Base-by-base conservation (phyloP, 2,888 invertebrate species). In the Hymenopus coronatus region DNA sequence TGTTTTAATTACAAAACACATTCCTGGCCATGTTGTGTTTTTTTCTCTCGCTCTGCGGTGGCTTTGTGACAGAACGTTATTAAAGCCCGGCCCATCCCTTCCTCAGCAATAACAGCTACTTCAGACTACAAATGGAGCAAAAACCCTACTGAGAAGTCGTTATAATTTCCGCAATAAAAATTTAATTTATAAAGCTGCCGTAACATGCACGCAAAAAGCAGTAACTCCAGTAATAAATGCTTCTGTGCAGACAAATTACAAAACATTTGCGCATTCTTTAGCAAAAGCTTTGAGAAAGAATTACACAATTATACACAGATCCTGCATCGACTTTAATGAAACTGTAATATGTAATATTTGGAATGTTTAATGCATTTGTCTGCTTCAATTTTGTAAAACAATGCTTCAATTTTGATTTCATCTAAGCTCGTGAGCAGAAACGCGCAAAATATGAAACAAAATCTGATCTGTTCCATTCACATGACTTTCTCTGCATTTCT, bases 1-100 rank as follows among this genome's bases (percentile, higher is more conserved):
- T 81, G 87, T 87, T 87, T 87, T 87, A 87, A 87, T 87, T 87
- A 87, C 87, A 27, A 27, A 87, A 82, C 82, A 82, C 82, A 87
- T 87, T 87, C 87, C 87, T 87, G 33, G 28, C 82, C 87, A 82
- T 87, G 87, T 87, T 82, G 54, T 70, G 54, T 70, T 20, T 70
- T 70, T 70, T 20, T 70, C 54, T 25, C 25, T 25, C 54, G 54
- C 54, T 70, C 54, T 70, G 54, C 54, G 54, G 54, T 70, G 54
- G 54, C 54, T 70, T 70, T 70, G 54, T 70, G 54, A 70, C 54
- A 70, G 54, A 70, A 70, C 54, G 54, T 70, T 70, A 70, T 70
- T 70, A 70, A 70, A 70, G 54, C 54, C 54, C 25, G 8, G 20
- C 54, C 54, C 54, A 25, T 4, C 54, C 54, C 54, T 70, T 70